Conservation (phyloP, 2,888 invertebrate species). For the Drosophila subquinaria region DNA sequence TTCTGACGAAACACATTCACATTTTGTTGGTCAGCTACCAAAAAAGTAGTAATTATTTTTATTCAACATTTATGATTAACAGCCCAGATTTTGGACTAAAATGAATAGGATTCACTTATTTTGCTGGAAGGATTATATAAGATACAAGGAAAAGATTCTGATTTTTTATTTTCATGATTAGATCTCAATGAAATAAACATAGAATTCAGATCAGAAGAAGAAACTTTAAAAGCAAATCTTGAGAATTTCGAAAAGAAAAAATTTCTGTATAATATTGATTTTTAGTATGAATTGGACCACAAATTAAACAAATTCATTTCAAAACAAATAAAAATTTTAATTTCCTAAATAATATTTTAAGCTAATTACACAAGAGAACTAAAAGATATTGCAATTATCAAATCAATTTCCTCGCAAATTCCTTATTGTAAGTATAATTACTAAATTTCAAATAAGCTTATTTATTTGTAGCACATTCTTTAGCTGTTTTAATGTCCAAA, state of each 20-base stretch:
- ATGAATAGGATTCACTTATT: constrained; percentile 13
- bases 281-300: too few relatives aligned
- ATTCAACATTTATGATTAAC: constrained; percentile 38
- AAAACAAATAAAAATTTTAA: too few relatives aligned
- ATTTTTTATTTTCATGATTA: background rate
- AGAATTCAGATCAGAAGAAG: too few relatives aligned
- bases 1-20: constrained; percentile 65
- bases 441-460: constrained; percentile 24
- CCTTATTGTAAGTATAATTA: constrained; percentile 24
- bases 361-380: background rate
- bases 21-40: constrained; percentile 34
- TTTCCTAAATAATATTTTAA: background rate
- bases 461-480: constrained; percentile 23
- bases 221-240: too few relatives aligned
- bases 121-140: background rate
- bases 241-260: too few relatives aligned
- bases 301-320: too few relatives aligned
- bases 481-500: constrained; percentile 9
- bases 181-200: background rate
- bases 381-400: background rate
- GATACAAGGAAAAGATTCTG: background rate
- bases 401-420: constrained; percentile 22
- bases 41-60: constrained; percentile 38
- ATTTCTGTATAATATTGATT: too few relatives aligned
- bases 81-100: constrained; percentile 18